These are phyloP conservation scores for Anthopleura sola DNA, from an alignment of 64 coral and sea anemone genomes.

Conservation along the genomic window DNA sequence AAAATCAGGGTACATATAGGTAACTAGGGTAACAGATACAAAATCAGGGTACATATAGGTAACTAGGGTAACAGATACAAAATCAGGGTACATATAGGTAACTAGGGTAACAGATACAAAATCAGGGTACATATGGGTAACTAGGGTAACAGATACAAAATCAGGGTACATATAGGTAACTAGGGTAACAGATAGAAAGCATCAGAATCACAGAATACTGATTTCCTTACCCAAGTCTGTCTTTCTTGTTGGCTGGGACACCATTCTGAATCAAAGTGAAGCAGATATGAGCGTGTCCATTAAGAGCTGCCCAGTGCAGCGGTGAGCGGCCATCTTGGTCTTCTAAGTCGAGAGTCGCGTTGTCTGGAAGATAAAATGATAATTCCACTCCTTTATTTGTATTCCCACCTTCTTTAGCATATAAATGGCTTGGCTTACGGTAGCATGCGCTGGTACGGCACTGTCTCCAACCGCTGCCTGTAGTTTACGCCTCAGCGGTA, in stretches of 20 bases:
- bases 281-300: conserved; percentile 76
- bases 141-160: too few species aligned
- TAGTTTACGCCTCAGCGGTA: too few species aligned
- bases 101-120: conserved; percentile 31
- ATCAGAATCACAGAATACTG: too few species aligned
- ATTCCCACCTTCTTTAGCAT: too few species aligned
- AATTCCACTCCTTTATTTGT: background rate
- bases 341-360: conserved; percentile 56
- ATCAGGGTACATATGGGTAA: too few species aligned
- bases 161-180: too few species aligned
- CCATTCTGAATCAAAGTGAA: conserved; percentile 58
- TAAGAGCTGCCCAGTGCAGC: conserved; percentile 85
- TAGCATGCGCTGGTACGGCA: too few species aligned
- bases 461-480: too few species aligned
- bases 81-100: too few species aligned
- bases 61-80: background rate
- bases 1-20: background rate
- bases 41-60: background rate
- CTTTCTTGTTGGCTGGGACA: conserved; percentile 47
- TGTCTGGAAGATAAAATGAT: conserved; percentile 26
- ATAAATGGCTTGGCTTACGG: too few species aligned
- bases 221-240: conserved; percentile 45
- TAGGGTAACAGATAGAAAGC: too few species aligned
- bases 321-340: conserved; percentile 85
- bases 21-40: conserved; percentile 33